Evolutionary conservation across 2,113 vertebrate genomes (phyloP), one percentile per base, ranked within the genome.

Genomic region (Paradisaea rubra): DNA sequence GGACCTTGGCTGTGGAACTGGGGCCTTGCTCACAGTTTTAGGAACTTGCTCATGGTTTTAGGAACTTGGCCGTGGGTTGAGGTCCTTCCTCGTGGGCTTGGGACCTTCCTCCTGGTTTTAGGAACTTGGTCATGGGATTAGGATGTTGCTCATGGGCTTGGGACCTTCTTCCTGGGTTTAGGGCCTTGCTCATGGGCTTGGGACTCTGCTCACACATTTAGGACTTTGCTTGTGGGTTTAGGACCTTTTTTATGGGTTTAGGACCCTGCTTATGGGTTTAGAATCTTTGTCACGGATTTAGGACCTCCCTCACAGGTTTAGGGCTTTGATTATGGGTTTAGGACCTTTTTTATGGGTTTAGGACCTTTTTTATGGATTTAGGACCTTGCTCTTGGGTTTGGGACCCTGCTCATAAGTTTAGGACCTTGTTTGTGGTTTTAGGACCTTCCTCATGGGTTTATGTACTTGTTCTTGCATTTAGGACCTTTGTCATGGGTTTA

Each of bases 371-470:
- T 39, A 39, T 39, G 41, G 13, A 3, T 10, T 27, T 35, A 7
- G 56, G 30, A 33, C 9, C 3, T 28, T 49, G 7, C 2, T 15
- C 2, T 2, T 21, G 21, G 16, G 1, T 2, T 79, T 59, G 13
- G 33, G 30, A 30, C 4, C 11, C 30, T 35, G 8, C 5, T 25
- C 10, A 7, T 24, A 12, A 7, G 12, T 2, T 21, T 44, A 10
- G 53, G 19, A 13, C 13, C 14, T 12, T 18, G 23, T 8, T 12
- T 0, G 1, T 15, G 27, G 24, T 1, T 4, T 65, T 15, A 11
- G n/a, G 33, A 15, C 15, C 24, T 25, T 65, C 6, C 4, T 21
- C 3, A 0, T 10, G 15, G 35, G 4, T 1, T 68, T 18, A 3
- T 45, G 39, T 33, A 14, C 18, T 9, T 9, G 4, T 2, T 13